Evolutionary conservation across 2,888 invertebrate species (phyloP).

Genomic region (Harpalus rufipes): DNA sequence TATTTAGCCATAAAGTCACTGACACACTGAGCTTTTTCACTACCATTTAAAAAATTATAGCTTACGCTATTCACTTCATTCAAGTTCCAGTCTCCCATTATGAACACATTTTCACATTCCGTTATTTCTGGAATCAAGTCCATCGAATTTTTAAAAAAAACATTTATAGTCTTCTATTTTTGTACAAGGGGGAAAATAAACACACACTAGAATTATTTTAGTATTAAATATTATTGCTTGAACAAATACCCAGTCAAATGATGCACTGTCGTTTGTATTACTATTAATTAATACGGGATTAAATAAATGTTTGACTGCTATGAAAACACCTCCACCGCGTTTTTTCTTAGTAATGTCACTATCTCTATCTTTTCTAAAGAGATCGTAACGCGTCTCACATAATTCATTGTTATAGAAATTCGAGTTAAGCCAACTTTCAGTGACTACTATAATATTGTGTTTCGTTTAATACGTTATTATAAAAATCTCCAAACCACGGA

Average conservation of each 20-base stretch:
- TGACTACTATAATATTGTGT: background rate
- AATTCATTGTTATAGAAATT: background rate
- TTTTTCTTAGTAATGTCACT: background rate
- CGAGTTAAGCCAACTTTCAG: constrained; percentile 1
- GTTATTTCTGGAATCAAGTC: background rate
- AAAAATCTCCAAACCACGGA: background rate
- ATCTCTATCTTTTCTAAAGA: background rate
- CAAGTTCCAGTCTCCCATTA: background rate
- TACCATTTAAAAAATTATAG: background rate
- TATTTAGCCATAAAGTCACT: background rate
- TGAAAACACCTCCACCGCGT: background rate
- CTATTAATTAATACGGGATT: background rate
- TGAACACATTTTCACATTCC: background rate
- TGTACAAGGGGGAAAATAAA: background rate
- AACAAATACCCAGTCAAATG: background rate
- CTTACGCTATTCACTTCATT: background rate
- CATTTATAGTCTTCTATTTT: background rate
- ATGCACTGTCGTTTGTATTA: background rate
- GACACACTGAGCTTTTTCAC: background rate
- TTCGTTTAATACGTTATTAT: constrained; percentile 32
- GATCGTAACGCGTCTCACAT: background rate
- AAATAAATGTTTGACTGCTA: background rate
- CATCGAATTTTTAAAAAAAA: background rate
- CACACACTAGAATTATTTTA: background rate
- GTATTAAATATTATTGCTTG: background rate